A percentile compares a stretch with the other conserved stretches of the same genome.
Evolutionary conservation across 2,113 vertebrate species (phyloP).

Genomic region (Pipra filicauda): DNA sequence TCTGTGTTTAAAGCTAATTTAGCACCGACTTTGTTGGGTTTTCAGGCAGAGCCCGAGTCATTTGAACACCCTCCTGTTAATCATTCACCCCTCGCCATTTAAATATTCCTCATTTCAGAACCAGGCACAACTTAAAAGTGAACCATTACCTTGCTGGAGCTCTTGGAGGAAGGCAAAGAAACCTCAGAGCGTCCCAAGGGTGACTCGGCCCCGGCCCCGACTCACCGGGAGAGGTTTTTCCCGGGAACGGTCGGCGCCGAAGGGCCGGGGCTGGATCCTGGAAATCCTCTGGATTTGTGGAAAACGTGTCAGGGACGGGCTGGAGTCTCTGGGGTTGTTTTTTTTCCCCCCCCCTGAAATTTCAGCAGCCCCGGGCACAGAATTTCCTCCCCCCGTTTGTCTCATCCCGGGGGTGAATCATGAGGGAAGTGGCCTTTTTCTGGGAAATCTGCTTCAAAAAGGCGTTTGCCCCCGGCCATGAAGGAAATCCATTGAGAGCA

Average conservation of each 20-base stretch:
- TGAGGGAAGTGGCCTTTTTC: background rate
- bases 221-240: background rate
- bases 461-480: background rate
- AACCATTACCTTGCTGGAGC: background rate
- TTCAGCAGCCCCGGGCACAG: background rate
- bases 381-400: background rate
- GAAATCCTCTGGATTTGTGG: background rate
- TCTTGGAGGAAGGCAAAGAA: background rate
- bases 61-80: background rate
- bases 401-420: background rate
- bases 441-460: background rate
- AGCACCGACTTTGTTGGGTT: background rate
- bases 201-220: no score
- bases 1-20: background rate
- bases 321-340: no score
- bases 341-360: background rate
- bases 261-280: background rate
- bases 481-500: background rate
- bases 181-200: background rate
- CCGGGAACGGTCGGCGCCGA: background rate
- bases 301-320: background rate
- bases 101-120: background rate
- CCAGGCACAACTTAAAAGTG: background rate
- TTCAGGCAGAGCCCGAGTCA: background rate
- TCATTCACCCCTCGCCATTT: conserved; percentile 1